Base-by-base conservation (phyloP, 2,113 vertebrate genomes). In the Mesocricetus auratus region DNA sequence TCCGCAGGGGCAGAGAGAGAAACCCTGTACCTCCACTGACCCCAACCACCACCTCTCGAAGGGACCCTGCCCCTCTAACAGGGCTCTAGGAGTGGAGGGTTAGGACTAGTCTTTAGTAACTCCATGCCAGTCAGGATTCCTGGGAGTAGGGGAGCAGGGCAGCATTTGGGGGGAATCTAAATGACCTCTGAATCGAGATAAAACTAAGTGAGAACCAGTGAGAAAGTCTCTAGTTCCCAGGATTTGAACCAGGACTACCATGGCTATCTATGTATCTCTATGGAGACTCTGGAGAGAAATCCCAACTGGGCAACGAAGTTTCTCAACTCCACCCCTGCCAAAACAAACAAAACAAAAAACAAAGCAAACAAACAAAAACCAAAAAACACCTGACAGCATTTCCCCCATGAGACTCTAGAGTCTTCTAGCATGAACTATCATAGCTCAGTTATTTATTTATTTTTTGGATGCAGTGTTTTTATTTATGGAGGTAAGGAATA, bases 321-420 rank as follows among this genome's bases (percentile, higher is more conserved):
- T 69, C 62, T 42, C 8, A 73, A 11, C 45, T 31, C 31, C 45
- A 2, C n/a, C 19, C 69, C 36, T 36, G 4, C 58, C 60, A 4
- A 75, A 29, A n/a, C n/a, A 24, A 75, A 11, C 10, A 56, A 13
- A 13, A 56, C 53, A 13, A 56, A 29, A 24, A 75, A 11, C 10
- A 56, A 13, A 13, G 15, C 53, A 13, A 56, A 56, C 11, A 56
- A 56, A 56, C 4, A 36, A 17, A 21, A 68, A 33, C 6, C 36
- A 69, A 71, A 77, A n/a, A 89, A 95, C 17, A 90, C 33, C 62
- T 68, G 64, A 36, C 42, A 95, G 96, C 71, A 89, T 26, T 22
- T 24, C 75, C 85, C 56, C 97, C 62, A 96, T 97, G 50, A 94
- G 47, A 86, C 45, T 69, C 36, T 31, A 74, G 11, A 33, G 24